phyloP scores from a whole-genome alignment of 1,140 invertebrate genomes.

The Diorhabda carinulata region DNA sequence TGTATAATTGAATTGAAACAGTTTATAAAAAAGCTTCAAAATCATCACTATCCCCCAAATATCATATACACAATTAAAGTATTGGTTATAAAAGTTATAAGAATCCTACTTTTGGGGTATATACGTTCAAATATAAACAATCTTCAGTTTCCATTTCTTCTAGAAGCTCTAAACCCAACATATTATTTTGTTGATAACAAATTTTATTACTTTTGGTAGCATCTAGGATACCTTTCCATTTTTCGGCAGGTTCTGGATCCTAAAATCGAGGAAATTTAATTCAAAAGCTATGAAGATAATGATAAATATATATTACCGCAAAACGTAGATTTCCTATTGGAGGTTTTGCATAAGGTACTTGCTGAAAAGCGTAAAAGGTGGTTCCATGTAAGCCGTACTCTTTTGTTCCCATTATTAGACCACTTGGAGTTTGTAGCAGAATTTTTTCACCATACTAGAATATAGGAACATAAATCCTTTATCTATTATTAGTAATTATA shows the following conservation, averaged over 20 bases:
- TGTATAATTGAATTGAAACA: too few relatives aligned
- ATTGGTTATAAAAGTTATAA: too few relatives aligned
- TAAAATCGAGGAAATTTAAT: slow-evolving; percentile 4
- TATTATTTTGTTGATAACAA: slow-evolving; percentile 21
- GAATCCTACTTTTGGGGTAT: slow-evolving; percentile 25
- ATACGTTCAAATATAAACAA: slow-evolving; percentile 28
- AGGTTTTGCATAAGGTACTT: neutral
- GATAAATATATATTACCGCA: neutral
- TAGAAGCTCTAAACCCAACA: slow-evolving; percentile 4
- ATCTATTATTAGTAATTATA: too few relatives aligned
- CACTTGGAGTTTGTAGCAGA: neutral
- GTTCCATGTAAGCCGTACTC: neutral
- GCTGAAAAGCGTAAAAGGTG: neutral
- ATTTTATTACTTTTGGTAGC: slow-evolving; percentile 26
- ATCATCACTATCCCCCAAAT: too few relatives aligned
- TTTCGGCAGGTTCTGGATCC: slow-evolving; percentile 25
- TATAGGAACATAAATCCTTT: neutral
- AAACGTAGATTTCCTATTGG: neutral
- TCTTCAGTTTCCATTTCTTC: slow-evolving; percentile 26
- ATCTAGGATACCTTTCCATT: slow-evolving; percentile 28
- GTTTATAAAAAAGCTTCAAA: too few relatives aligned
- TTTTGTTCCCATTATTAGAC: neutral
- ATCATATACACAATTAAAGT: too few relatives aligned
- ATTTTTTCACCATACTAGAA: neutral
- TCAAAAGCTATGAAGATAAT: too few relatives aligned